phyloP scores from a whole-genome alignment of 2,888 invertebrate species.

The Drosophila eohydei region DNA sequence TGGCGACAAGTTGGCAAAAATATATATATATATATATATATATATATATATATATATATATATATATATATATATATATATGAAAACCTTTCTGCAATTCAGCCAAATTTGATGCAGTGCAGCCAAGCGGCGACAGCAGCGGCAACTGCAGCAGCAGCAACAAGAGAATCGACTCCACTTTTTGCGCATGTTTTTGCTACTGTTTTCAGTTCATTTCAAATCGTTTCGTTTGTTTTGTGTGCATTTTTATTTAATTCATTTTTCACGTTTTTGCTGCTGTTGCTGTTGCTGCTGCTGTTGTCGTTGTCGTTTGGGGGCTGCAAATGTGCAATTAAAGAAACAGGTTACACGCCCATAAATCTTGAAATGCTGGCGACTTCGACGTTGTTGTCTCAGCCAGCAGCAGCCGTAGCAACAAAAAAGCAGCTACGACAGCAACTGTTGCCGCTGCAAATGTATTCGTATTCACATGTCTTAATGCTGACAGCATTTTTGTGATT shows the following conservation, averaged over 20 bases:
- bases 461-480: conserved; percentile 81
- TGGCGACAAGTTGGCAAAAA: conserved; percentile 50
- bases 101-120: conserved; percentile 66
- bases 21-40: neutral
- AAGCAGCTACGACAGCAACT: conserved; percentile 26
- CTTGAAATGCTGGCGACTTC: conserved; percentile 75
- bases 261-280: conserved; percentile 68
- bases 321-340: conserved; percentile 85
- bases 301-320: conserved; percentile 75
- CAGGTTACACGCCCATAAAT: conserved; percentile 84
- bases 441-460: conserved; percentile 57
- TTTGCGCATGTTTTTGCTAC: conserved; percentile 64
- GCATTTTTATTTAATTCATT: conserved; percentile 79
- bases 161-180: conserved; percentile 50
- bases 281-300: conserved; percentile 48
- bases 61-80: conserved; percentile 17
- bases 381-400: conserved; percentile 47
- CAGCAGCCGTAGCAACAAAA: conserved; percentile 10
- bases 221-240: conserved; percentile 70
- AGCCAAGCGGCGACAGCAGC: conserved; percentile 52
- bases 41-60: neutral
- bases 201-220: conserved; percentile 75
- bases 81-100: conserved; percentile 50
- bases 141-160: conserved; percentile 27
- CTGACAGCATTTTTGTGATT: conserved; percentile 84